Percentiles rank a stretch among this genome's conserved stretches.
These are phyloP conservation scores for Dysmachus trigonus DNA, from an alignment of 2,888 invertebrate species.

Conservation along the genomic window DNA sequence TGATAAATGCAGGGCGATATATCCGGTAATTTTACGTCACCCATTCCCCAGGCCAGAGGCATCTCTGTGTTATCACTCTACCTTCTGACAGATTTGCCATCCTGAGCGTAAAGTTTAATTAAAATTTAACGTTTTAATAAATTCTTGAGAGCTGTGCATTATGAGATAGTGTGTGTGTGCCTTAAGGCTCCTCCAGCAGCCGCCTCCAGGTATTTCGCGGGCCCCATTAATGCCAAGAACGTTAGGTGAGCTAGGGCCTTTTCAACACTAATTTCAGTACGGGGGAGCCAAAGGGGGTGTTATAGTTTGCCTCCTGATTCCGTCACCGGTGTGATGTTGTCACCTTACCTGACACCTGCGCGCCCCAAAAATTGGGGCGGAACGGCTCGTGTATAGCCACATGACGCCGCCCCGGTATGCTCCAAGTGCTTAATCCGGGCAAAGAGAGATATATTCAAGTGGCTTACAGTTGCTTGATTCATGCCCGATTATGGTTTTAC, in stretches of 20 bases:
- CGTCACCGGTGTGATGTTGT: not conserved
- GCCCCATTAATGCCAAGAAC: not conserved
- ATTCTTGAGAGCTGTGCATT: conserved; percentile 15
- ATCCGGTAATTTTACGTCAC: conserved; percentile 2
- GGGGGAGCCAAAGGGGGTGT: not conserved
- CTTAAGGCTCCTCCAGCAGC: not conserved
- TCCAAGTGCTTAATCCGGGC: not conserved
- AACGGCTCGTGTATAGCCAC: not conserved
- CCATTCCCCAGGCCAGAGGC: not conserved
- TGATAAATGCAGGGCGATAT: not conserved
- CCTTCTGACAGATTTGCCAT: conserved; percentile 19
- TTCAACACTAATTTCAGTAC: not conserved
- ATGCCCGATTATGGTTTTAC: conserved; percentile 9
- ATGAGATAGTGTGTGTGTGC: not conserved
- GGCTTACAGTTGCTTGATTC: conserved; percentile 7
- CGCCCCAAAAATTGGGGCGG: not conserved
- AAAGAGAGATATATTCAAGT: conserved; percentile 4
- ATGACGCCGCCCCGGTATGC: not conserved
- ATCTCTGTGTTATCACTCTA: not conserved
- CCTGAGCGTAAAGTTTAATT: conserved; percentile 28
- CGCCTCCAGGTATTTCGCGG: not conserved
- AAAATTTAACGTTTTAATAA: conserved; percentile 39
- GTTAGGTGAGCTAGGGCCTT: not conserved
- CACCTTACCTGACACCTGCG: not conserved
- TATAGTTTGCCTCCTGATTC: not conserved